Evolutionary conservation across 2,797 vertebrate species (phyloP), one percentile per base, ranked within the genome.

Genomic region (Lagodon rhomboides): DNA sequence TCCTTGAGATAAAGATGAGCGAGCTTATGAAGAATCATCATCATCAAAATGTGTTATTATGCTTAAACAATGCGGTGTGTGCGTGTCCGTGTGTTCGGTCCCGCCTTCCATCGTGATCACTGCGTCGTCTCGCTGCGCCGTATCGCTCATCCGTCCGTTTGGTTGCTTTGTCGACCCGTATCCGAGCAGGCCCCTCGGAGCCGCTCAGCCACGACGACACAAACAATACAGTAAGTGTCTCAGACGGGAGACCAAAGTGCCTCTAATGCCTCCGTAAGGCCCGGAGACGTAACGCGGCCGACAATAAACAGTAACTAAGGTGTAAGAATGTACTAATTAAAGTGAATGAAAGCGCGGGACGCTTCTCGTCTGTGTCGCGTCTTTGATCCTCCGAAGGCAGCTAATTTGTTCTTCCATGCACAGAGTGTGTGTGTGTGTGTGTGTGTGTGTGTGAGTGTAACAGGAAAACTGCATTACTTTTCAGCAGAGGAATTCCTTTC

Each of bases 311-410:
- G 79, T 77, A 81, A 82, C 79, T 59, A 77, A 54, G 83, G 23
- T 70, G 51, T 34, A 77, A 34, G 72, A 87, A 87, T 86, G 80
- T 62, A 54, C 49, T 81, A 83, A 90, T 91, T 79, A 83, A 68
- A 77, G 68, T 69, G 44, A 67, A 89, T 85, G 73, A 83, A 68
- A 82, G 65, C 67, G 7, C 4, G 6, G 47, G 41, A 53, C 38
- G 61, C 61, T 67, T 67, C 15, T 74, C 34, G 8, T 34, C n/a
- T 3, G 34, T n/a, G 61, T 54, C 61, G 12, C 17, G 3, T 11
- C 75, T 82, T 74, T 84, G 41, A 79, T 76, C 51, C 81, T 56
- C 51, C 12, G 30, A 38, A 68, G 43, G 62, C 50, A 46, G 53
- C 10, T 71, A 44, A 77, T 80, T 25, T 75, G 53, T 73, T 58